Evolutionary conservation across 2,888 invertebrate species (phyloP).

Genomic region (Chelonus formosanus): DNA sequence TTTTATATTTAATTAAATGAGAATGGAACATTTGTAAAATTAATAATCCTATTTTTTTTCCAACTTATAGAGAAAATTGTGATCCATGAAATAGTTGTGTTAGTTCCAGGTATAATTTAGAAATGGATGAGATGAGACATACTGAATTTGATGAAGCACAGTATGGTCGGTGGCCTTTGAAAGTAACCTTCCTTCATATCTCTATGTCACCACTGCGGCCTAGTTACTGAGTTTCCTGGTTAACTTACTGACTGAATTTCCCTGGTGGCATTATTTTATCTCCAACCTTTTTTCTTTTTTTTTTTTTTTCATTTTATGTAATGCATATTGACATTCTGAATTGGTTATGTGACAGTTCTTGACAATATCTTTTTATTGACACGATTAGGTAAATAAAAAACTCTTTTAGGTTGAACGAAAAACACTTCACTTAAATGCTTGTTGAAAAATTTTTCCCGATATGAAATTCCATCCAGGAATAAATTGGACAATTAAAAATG

Average conservation of each 20-base stretch:
- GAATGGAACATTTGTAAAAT: too few relatives aligned
- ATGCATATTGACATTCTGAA: neutral
- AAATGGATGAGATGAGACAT: neutral
- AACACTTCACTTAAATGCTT: too few relatives aligned
- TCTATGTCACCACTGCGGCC: constrained; percentile 12
- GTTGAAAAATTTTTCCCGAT: too few relatives aligned
- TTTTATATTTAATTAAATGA: too few relatives aligned
- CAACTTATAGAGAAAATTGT: too few relatives aligned
- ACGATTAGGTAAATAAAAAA: neutral
- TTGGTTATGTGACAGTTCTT: constrained; percentile 1
- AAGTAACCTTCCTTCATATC: neutral
- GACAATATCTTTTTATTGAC: neutral
- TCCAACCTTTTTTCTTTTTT: neutral
- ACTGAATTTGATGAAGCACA: neutral
- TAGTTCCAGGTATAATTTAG: neutral
- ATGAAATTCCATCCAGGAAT: too few relatives aligned
- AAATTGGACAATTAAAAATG: too few relatives aligned
- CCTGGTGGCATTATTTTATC: constrained; percentile 2
- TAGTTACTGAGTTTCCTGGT: constrained; percentile 23
- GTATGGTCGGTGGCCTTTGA: constrained; percentile 10
- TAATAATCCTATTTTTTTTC: too few relatives aligned
- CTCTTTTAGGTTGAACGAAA: too few relatives aligned
- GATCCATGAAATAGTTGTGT: too few relatives aligned
- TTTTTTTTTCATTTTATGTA: constrained; percentile 1
- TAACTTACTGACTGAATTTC: constrained; percentile 14